A percentile compares a stretch with the other conserved stretches of the same genome.
Conservation (phyloP, 2,113 vertebrate species). For the Oreamnos americanus region DNA sequence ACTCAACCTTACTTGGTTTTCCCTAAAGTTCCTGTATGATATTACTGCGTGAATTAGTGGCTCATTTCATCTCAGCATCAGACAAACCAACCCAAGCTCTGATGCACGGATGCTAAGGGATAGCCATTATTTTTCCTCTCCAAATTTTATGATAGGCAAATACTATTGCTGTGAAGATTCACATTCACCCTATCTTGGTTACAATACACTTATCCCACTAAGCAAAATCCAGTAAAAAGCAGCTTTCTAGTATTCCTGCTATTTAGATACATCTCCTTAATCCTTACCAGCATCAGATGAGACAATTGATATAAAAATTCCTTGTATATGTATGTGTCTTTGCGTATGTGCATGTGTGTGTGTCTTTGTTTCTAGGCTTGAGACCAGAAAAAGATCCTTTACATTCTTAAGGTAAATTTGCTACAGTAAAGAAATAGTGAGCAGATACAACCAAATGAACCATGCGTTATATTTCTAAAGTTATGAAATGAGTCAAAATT, state of each 20-base stretch:
- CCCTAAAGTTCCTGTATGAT: not conserved
- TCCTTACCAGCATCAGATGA: not conserved
- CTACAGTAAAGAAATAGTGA: not conserved
- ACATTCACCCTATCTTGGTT: not conserved
- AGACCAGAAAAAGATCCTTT: not conserved
- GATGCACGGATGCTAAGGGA: not conserved
- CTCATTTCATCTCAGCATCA: not conserved
- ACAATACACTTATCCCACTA: not conserved
- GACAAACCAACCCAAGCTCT: not conserved
- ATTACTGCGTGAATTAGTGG: not conserved
- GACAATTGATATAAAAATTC: not conserved
- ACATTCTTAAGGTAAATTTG: not conserved
- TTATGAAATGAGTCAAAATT: not conserved
- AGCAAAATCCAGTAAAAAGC: not conserved
- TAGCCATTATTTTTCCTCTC: not conserved
- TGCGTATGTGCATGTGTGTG: not conserved
- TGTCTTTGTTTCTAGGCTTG: not conserved
- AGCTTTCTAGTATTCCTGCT: not conserved
- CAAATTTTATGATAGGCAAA: not conserved
- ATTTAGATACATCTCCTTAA: not conserved
- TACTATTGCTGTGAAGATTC: not conserved
- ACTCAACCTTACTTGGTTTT: not conserved
- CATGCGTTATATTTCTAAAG: not conserved
- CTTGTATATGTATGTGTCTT: not conserved
- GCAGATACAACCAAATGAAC: not conserved